These are phyloP conservation scores for Leptopilina myrica DNA, from an alignment of 2,888 invertebrate species.

Conservation along the genomic window DNA sequence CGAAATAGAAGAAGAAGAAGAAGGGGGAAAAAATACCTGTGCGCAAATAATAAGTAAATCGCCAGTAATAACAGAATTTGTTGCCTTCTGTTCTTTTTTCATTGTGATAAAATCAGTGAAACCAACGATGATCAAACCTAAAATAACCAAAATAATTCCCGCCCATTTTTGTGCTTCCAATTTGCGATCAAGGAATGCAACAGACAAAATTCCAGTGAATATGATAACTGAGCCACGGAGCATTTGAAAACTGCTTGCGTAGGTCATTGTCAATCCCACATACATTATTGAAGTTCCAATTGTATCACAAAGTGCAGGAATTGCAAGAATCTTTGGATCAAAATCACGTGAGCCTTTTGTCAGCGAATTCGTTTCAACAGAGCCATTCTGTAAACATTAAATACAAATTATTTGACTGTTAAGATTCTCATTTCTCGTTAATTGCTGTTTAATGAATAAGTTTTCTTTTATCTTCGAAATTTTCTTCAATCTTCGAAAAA, in stretches of 20 bases:
- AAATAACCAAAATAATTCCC: slow-evolving; percentile 85
- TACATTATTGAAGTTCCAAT: slow-evolving; percentile 93
- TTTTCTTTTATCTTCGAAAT: too few species aligned
- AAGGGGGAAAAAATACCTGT: slow-evolving; percentile 74
- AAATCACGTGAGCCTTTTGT: slow-evolving; percentile 86
- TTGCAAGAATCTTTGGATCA: slow-evolving; percentile 87
- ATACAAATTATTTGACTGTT: background rate
- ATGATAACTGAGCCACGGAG: slow-evolving; percentile 93
- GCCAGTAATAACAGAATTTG: slow-evolving; percentile 89
- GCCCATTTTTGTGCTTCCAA: slow-evolving; percentile 85
- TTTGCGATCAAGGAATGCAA: slow-evolving; percentile 85
- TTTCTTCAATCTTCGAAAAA: background rate
- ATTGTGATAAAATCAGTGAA: slow-evolving; percentile 82
- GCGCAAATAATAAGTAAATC: slow-evolving; percentile 86
- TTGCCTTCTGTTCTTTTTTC: slow-evolving; percentile 73
- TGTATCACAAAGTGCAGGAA: slow-evolving; percentile 94
- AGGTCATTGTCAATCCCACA: slow-evolving; percentile 93
- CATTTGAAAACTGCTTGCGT: slow-evolving; percentile 97
- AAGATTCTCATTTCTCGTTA: too few species aligned
- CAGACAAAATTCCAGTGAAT: slow-evolving; percentile 92
- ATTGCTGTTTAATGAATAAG: too few species aligned
- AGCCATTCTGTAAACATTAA: slow-evolving; percentile 63
- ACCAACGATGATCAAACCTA: slow-evolving; percentile 86
- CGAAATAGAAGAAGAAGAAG: background rate
- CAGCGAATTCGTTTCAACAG: slow-evolving; percentile 78